These are phyloP conservation scores for Cantharis rufa DNA, from an alignment of 2,888 invertebrate species.

Conservation along the genomic window DNA sequence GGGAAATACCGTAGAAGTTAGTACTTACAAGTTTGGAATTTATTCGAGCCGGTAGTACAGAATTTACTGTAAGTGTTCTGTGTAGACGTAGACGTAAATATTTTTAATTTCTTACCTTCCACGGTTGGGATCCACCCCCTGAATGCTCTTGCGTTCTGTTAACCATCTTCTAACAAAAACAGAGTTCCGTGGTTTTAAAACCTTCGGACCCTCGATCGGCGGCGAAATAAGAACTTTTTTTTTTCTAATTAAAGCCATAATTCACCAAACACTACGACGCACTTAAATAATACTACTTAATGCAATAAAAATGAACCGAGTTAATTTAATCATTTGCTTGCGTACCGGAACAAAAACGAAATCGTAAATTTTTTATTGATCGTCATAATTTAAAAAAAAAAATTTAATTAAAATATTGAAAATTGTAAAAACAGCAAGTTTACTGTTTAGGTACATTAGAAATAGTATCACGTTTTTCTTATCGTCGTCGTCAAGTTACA, in stretches of 20 bases:
- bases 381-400: too few species aligned
- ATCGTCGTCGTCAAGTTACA: neutral
- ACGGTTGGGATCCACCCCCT: neutral
- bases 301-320: neutral
- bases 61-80: too few species aligned
- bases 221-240: neutral
- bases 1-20: neutral
- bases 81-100: too few species aligned
- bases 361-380: neutral
- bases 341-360: neutral
- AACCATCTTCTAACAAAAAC: neutral
- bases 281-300: neutral
- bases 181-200: neutral
- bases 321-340: neutral
- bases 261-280: neutral
- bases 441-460: neutral
- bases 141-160: neutral
- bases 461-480: neutral
- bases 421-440: neutral
- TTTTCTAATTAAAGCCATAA: neutral
- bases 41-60: too few species aligned
- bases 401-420: neutral
- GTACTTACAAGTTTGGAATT: neutral
- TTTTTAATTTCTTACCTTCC: neutral
- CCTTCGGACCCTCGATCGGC: too few species aligned